Percentiles rank a stretch among this genome's conserved stretches.
Conservation (phyloP, 2,888 invertebrate species). For the Didymodactylos carnosus region DNA sequence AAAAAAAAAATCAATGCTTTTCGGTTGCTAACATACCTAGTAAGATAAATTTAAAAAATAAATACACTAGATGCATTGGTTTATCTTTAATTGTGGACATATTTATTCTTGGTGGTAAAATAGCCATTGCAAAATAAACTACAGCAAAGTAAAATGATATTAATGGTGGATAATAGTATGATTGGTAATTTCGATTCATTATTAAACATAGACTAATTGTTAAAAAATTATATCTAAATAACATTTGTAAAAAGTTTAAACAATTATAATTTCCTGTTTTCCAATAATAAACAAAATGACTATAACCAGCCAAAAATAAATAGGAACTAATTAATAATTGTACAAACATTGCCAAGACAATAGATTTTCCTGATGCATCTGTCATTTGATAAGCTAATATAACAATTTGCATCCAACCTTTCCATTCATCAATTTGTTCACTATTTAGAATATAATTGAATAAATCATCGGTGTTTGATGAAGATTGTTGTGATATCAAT, state of each 20-base stretch:
- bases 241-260: constrained; percentile 39
- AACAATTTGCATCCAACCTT: constrained; percentile 83
- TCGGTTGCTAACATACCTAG: neutral
- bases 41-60: neutral
- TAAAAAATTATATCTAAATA: constrained; percentile 72
- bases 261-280: constrained; percentile 51
- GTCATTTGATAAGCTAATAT: constrained; percentile 84
- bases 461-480: too few species aligned
- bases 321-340: constrained; percentile 71
- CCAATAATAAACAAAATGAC: constrained; percentile 78
- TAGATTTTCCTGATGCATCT: constrained; percentile 46
- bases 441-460: constrained; percentile 48
- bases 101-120: constrained; percentile 52
- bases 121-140: constrained; percentile 45
- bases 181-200: constrained; percentile 93
- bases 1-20: too few species aligned
- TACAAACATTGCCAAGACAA: constrained; percentile 55
- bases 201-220: constrained; percentile 71
- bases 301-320: constrained; percentile 73
- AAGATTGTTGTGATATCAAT: too few species aligned
- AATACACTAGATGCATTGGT: constrained; percentile 2
- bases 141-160: constrained; percentile 77
- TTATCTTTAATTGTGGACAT: constrained; percentile 20
- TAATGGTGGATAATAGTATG: constrained; percentile 83
- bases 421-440: constrained; percentile 82